Conservation (phyloP, 1,140 invertebrate genomes). For the Monochamus saltuarius region DNA sequence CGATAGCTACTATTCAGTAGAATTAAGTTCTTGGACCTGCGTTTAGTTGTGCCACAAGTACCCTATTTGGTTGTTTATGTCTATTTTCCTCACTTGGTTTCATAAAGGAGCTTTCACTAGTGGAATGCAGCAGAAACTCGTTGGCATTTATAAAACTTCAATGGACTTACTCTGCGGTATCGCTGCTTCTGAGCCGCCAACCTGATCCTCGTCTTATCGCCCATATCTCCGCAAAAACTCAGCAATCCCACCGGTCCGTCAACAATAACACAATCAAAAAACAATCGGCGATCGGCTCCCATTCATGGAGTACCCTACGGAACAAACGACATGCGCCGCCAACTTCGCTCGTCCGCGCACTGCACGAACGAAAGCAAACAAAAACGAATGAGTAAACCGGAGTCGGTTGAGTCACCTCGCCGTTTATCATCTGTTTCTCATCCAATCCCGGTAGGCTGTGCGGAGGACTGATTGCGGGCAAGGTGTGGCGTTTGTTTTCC, state of each 20-base stretch:
- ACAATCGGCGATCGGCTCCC: slow-evolving; percentile 3
- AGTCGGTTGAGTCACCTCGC: no score
- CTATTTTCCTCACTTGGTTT: no score
- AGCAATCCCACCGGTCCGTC: not conserved
- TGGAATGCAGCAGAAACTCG: not conserved
- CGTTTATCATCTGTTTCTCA: no score
- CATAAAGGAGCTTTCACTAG: no score
- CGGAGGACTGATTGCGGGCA: no score
- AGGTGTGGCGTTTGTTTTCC: no score
- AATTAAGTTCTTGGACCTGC: not conserved
- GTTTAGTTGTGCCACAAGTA: not conserved
- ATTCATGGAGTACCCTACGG: not conserved
- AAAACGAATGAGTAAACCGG: no score
- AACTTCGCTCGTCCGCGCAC: no score
- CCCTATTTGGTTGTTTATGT: no score
- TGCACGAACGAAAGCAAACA: no score
- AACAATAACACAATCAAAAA: slow-evolving; percentile 11
- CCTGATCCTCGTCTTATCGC: slow-evolving; percentile 31
- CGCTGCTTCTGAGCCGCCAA: slow-evolving; percentile 29
- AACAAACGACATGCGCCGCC: no score
- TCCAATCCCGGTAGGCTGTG: no score
- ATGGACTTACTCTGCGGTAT: slow-evolving; percentile 28
- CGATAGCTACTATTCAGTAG: not conserved
- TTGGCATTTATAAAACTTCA: not conserved
- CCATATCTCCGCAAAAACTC: slow-evolving; percentile 23